These are phyloP conservation scores for Gambelia wislizenii DNA, from an alignment of 2,797 vertebrate species.

Conservation along the genomic window DNA sequence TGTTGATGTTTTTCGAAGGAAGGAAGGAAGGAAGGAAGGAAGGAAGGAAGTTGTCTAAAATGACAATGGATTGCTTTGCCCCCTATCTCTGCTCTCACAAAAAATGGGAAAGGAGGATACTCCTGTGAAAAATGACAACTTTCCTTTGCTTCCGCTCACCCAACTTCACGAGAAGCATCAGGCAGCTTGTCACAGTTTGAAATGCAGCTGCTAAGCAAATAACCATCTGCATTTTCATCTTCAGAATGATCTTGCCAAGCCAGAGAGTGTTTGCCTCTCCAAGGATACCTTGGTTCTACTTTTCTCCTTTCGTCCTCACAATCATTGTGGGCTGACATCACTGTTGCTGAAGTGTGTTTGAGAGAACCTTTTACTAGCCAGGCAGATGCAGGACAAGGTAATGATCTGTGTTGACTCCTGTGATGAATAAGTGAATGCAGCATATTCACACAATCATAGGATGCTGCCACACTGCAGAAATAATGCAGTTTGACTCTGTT, in stretches of 20 bases:
- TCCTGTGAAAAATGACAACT: neutral
- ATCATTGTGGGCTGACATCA: neutral
- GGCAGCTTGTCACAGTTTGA: conserved; percentile 15
- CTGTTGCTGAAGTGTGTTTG: neutral
- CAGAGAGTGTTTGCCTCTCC: neutral
- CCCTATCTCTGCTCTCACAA: neutral
- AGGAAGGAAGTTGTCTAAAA: conserved; percentile 61
- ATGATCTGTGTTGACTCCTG: neutral
- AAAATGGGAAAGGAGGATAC: neutral
- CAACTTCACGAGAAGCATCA: neutral
- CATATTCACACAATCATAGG: neutral
- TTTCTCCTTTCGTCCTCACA: neutral
- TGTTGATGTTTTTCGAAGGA: no score
- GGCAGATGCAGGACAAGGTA: neutral
- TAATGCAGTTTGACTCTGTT: no score
- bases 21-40: neutral
- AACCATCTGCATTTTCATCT: neutral
- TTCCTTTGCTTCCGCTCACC: neutral
- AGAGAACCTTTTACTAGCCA: no score
- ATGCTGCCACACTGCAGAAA: no score
- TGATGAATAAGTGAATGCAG: neutral
- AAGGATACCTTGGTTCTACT: neutral
- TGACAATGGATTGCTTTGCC: conserved; percentile 54
- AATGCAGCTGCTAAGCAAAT: neutral
- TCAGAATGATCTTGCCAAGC: neutral